Evolutionary conservation across 2,797 vertebrate species (phyloP).

Genomic region (Onychomys arenicola): DNA sequence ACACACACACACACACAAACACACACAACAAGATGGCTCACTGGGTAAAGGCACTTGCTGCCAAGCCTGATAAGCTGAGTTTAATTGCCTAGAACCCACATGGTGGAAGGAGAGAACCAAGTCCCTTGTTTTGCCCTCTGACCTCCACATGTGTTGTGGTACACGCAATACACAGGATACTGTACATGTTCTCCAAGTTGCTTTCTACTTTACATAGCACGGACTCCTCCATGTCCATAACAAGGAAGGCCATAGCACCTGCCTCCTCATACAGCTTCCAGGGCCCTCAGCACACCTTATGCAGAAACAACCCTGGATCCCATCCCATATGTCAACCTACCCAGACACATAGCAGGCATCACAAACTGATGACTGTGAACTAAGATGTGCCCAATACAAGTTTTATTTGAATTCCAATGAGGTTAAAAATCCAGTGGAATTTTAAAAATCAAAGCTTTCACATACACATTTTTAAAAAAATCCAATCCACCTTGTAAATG

Average conservation of each 20-base stretch:
- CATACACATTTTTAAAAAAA: conserved; percentile 9
- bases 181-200: background rate
- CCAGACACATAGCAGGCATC: background rate
- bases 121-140: background rate
- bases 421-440: background rate
- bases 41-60: background rate
- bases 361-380: background rate
- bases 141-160: background rate
- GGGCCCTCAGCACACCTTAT: background rate
- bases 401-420: conserved; percentile 50
- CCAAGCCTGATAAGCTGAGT: background rate
- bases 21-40: background rate
- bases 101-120: background rate
- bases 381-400: background rate
- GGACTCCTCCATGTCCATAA: background rate
- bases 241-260: background rate
- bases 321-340: background rate
- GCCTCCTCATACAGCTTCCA: background rate
- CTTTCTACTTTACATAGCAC: background rate
- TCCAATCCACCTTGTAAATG: conserved; percentile 16
- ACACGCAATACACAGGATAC: background rate
- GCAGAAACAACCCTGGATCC: background rate
- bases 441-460: conserved; percentile 27
- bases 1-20: background rate
- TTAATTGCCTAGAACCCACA: background rate